These are phyloP conservation scores for Lanistes nyassanus DNA, from an alignment of 1,140 invertebrate species.

Conservation along the genomic window DNA sequence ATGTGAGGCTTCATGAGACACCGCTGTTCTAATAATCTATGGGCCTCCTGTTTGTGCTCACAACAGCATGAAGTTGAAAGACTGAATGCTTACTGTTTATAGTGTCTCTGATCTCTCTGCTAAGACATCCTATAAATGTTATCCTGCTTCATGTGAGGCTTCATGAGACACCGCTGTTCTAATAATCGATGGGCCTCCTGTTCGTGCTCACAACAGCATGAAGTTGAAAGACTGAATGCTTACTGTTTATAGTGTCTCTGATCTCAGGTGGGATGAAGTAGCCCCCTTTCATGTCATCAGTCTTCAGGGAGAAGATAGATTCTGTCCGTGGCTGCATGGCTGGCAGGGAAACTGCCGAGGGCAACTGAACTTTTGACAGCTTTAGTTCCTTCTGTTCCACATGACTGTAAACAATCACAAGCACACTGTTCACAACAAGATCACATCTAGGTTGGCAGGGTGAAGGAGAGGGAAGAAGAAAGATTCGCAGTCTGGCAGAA, in stretches of 20 bases:
- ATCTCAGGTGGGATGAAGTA: conserved; percentile 86
- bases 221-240: too few relatives aligned
- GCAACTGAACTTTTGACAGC: conserved; percentile 73
- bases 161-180: too few relatives aligned
- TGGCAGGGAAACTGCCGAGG: conserved; percentile 33
- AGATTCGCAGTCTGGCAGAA: too few relatives aligned
- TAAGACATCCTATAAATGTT: too few relatives aligned
- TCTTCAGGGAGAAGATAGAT: conserved; percentile 66
- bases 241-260: conserved; percentile 84
- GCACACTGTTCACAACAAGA: too few relatives aligned
- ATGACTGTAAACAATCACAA: conserved; percentile 75
- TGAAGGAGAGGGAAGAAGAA: too few relatives aligned
- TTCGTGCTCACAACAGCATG: background rate
- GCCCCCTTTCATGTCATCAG: conserved; percentile 92
- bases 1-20: too few relatives aligned
- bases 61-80: conserved; percentile 50
- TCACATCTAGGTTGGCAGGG: too few relatives aligned
- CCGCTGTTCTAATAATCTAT: too few relatives aligned
- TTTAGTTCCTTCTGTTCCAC: conserved; percentile 88
- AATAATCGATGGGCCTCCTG: too few relatives aligned
- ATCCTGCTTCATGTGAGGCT: too few relatives aligned
- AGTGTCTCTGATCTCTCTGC: conserved; percentile 85
- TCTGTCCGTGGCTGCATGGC: conserved; percentile 16
- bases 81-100: conserved; percentile 88
- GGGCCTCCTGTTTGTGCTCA: background rate